Evolutionary conservation across 2,797 vertebrate species (phyloP).

Genomic region (Enteromius unitaeniatus): DNA sequence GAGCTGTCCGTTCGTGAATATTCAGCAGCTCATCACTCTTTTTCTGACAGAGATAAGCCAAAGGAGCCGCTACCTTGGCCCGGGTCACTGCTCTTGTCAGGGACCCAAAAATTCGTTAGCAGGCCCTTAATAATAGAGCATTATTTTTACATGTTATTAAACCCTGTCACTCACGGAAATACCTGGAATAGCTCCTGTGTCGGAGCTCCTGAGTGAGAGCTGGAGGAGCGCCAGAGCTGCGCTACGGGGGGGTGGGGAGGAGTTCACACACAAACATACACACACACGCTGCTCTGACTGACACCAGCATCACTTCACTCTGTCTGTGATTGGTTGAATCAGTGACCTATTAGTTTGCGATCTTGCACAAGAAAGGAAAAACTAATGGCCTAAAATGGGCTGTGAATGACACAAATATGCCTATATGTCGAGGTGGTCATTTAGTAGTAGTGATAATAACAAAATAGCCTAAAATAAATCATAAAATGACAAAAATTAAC

Average conservation of each 20-base stretch:
- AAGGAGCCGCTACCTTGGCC: slow-evolving; percentile 41
- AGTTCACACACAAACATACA: slow-evolving; percentile 26
- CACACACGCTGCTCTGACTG: neutral
- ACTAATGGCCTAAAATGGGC: neutral
- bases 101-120: slow-evolving; percentile 49
- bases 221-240: slow-evolving; percentile 26
- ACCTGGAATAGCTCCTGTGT: slow-evolving; percentile 75
- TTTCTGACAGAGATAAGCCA: slow-evolving; percentile 36
- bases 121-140: slow-evolving; percentile 64
- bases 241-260: slow-evolving; percentile 29
- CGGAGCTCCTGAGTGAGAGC: slow-evolving; percentile 68
- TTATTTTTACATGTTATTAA: slow-evolving; percentile 80
- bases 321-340: neutral
- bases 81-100: slow-evolving; percentile 46
- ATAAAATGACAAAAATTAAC: neutral
- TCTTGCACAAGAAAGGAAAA: neutral
- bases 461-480: neutral
- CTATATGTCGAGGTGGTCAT: neutral
- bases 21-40: slow-evolving; percentile 52
- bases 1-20: slow-evolving; percentile 14
- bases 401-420: neutral
- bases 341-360: neutral
- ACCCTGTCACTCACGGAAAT: slow-evolving; percentile 81
- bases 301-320: neutral
- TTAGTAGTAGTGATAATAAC: neutral